Conservation (phyloP, 2,888 invertebrate species). For the Tupiocoris notatus region DNA sequence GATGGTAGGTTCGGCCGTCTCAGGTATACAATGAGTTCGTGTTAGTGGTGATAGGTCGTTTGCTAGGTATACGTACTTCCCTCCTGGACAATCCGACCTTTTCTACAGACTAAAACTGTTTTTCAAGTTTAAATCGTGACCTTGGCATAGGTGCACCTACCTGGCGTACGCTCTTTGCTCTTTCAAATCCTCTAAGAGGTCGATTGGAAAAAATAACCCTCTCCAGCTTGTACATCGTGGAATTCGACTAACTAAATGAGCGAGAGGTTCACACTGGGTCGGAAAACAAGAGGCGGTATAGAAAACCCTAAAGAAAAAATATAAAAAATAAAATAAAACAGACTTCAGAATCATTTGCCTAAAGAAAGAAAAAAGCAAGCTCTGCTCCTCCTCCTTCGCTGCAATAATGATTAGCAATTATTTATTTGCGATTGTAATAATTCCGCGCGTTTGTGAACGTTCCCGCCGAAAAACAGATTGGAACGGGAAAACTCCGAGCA, state of each 20-base stretch:
- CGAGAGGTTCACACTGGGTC: not conserved
- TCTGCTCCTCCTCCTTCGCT: too few species aligned
- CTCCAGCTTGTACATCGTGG: not conserved
- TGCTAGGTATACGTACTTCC: not conserved
- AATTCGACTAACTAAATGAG: not conserved
- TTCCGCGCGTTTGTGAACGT: too few species aligned
- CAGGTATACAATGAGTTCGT: not conserved
- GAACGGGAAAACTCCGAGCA: too few species aligned
- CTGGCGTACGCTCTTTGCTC: conserved; percentile 31
- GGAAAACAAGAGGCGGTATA: too few species aligned
- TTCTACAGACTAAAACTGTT: conserved; percentile 26
- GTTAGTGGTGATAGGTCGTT: not conserved
- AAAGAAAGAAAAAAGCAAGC: too few species aligned
- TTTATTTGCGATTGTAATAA: too few species aligned
- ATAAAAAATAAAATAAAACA: too few species aligned
- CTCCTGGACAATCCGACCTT: conserved; percentile 29
- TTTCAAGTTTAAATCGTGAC: conserved; percentile 41
- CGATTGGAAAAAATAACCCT: not conserved
- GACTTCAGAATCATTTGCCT: too few species aligned
- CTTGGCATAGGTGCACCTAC: conserved; percentile 21
- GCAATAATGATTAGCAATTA: too few species aligned
- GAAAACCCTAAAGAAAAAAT: too few species aligned
- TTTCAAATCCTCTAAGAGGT: conserved; percentile 26
- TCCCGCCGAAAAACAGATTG: too few species aligned
- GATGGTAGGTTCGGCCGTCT: not conserved